Base-by-base conservation (phyloP, 1,140 invertebrate species). In the Oncopodura yosiiana region DNA sequence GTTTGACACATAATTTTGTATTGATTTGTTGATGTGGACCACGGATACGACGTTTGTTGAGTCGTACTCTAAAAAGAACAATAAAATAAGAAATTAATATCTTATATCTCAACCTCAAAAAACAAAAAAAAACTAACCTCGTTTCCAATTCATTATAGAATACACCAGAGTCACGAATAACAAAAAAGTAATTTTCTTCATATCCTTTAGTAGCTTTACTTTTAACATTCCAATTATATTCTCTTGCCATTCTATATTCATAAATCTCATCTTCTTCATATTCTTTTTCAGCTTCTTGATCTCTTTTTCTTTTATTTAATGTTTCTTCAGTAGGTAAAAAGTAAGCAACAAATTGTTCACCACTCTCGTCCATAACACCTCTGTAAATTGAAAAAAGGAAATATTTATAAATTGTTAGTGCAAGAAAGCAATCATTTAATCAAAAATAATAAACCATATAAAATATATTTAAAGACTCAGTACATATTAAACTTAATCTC, bases 141-240 rank as follows among this genome's bases (percentile, higher is more conserved):
- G 94, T 98, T 73, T 98, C 94, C 61, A 99, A 68, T 72, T 98
- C 94, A 75, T 98, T 94, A 70, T 97, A 99, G 72, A 86, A 97
- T 23, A 94, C 86, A 42, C 84, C 86, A 66, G 74, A 70, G 67
- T 94, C 86, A 49, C 91, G 78, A 48, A 94, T 80, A 51, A 95
- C 86, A 71, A 98, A 85, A 73, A 97, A 99, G 69, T 97, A 98
- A 71, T 94, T 98, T 71, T 98, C 94, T 72, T 97, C 93, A 67
- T 96, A 97, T 34, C 93, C 94, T 70, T 95, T 94, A 0, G 88
- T 92, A 0, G 89, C 83, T 76, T 97, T 98, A 69, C 89, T 96
- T 69, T 98, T 97, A 2, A 98, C 94, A 73, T 96, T 97, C 94
- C 94, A 97, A 66, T 94, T 94, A 67, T 94, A 94, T 70, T 94